Evolutionary conservation across 2,113 vertebrate genomes (phyloP), one percentile per base, ranked within the genome.

Genomic region (Labrus mixtus): DNA sequence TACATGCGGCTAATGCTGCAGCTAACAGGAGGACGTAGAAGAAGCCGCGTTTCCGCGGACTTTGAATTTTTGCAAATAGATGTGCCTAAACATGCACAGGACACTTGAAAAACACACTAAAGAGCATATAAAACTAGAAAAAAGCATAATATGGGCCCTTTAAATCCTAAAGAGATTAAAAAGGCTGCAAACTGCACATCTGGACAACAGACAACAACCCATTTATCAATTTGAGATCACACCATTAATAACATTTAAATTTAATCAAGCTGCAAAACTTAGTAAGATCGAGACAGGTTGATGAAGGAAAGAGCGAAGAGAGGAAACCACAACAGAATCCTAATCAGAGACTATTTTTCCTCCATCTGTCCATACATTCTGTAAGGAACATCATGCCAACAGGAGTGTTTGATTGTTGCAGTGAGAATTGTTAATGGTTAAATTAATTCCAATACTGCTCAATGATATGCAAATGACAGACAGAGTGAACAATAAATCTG

Each of bases 331-430:
- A 54, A n/a, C 51, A 57, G 63, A 68, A 69, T 73, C 55, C 79
- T 79, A 69, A 83, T 84, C 68, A 69, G 57, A 56, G 55, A 20
- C 41, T 46, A 33, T 62, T 82, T 75, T 83, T 68, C 70, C 73
- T 82, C 73, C 70, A 82, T 90, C 78, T 87, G 80, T 78, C 61
- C 72, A 71, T 70, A 60, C 41, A 84, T 58, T 68, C 54, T 69
- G 56, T 12, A 60, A 82, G 51, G 72, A 59, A 36, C 48, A 64
- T 67, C 46, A 74, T 67, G 53, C 61, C 62, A 64, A 43, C 63
- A 64, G 33, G 54, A 36, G 58, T 68, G 70, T 62, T 45, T 71
- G 67, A 85, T 78, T 79, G 75, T 68, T 79, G 36, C 78, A 71
- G 45, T 72, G 84, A 74, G 82, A 82, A 81, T 68, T 76, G 72